Evolutionary conservation across 2,888 invertebrate species (phyloP), one percentile per base, ranked within the genome.

Genomic region (Leptopilina myrica): DNA sequence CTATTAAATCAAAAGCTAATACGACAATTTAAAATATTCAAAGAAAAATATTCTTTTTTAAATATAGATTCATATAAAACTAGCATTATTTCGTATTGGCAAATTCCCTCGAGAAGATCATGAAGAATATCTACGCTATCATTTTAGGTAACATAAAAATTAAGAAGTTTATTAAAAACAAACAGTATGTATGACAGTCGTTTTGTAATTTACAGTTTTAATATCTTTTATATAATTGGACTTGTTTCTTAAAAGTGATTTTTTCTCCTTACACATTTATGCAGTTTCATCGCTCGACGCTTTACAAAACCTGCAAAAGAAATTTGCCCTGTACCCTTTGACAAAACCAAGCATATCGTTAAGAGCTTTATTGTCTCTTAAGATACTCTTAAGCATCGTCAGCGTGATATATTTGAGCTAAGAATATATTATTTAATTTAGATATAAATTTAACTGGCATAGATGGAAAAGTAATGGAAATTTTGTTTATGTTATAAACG

Each of bases 341-440:
- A 59, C 53, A 73, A 79, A 81, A 43, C 79, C 78, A 1, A 79
- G 64, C 33, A 81, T 77, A 6, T 53, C n/a, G 76, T 81, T 66
- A 33, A 81, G 65, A 1, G 64, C 69, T 15, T 76, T 49, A 76
- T 78, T 81, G 11, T 82, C 78, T n/a, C 81, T 77, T 20, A 81
- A 65, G 59, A 81, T n/a, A n/a, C n/a, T 64, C 14, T 9, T 53
- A 56, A 15, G 33, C 62, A 77, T 81, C 76, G 62, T 79, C 67
- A 43, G 66, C 65, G 73, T 79, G 66, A 67, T 78, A 81, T 3
- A 79, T 46, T 11, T 76, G 78, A 5, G 11, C 64, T 7, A 81
- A 59, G 46, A 80, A 79, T n/a, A 80, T 81, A 65, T 79, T 77
- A 33, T 79, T 33, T 12, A 79, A 53, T 59, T 76, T 79, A 33